Conservation (phyloP, 2,888 invertebrate genomes). For the Carterocephalus palaemon region DNA sequence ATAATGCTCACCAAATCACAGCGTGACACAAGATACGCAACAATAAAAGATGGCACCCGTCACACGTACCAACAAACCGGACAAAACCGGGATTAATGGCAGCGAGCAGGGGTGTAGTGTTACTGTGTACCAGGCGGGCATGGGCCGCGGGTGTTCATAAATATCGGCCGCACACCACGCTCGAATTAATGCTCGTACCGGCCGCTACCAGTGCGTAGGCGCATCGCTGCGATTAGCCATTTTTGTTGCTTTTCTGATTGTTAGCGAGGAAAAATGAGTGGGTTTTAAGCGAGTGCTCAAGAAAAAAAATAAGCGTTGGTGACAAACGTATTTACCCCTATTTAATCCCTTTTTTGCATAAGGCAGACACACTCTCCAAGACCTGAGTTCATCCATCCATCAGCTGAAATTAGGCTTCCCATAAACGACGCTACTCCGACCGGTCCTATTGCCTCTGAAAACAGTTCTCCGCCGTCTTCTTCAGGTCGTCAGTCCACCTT, state of each 20-base stretch:
- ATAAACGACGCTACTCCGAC: too few species aligned
- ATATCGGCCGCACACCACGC: constrained; percentile 73
- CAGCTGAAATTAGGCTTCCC: too few species aligned
- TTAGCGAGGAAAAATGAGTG: constrained; percentile 7
- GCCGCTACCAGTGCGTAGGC: constrained; percentile 55
- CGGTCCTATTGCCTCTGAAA: too few species aligned
- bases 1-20: constrained; percentile 1
- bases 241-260: constrained; percentile 18
- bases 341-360: too few species aligned
- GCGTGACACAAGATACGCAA: constrained; percentile 19
- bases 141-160: constrained; percentile 65
- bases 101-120: constrained; percentile 58
- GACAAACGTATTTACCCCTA: too few species aligned
- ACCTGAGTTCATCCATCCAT: too few species aligned
- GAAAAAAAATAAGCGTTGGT: too few species aligned
- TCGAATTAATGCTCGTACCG: constrained; percentile 59
- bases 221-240: constrained; percentile 37
- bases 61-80: constrained; percentile 36
- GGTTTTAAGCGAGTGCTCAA: neutral
- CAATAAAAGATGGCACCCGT: constrained; percentile 37
- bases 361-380: too few species aligned
- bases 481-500: too few species aligned
- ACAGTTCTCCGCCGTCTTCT: too few species aligned
- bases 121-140: constrained; percentile 59
- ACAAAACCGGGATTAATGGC: constrained; percentile 57